Evolutionary conservation across 64 coral and sea anemone species (phyloP).

Genomic region (Montipora foliosa): DNA sequence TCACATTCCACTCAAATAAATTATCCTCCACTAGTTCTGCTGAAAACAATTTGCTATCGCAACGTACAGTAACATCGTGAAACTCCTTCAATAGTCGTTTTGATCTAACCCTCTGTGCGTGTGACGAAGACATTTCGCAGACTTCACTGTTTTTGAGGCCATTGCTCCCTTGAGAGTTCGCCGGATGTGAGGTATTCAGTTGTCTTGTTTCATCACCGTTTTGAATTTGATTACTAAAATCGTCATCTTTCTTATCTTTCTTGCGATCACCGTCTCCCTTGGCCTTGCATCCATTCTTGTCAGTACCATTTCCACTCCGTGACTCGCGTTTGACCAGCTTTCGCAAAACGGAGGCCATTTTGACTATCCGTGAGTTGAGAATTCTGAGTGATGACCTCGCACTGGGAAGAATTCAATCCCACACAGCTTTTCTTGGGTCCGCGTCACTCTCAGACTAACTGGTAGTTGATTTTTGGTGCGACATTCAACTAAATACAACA

Average conservation of each 20-base stretch:
- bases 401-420: neutral
- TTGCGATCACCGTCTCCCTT: constrained; percentile 68
- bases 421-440: neutral
- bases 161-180: too few species aligned
- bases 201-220: constrained; percentile 42
- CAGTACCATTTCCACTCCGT: constrained; percentile 76
- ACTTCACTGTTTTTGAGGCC: constrained; percentile 45
- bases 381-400: neutral
- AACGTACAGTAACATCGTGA: constrained; percentile 81
- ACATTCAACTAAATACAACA: constrained; percentile 22
- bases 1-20: constrained; percentile 95
- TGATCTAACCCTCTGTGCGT: constrained; percentile 83
- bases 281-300: constrained; percentile 58
- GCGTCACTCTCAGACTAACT: neutral
- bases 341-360: constrained; percentile 96
- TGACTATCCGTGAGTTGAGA: neutral
- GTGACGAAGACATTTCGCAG: constrained; percentile 80
- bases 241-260: constrained; percentile 57
- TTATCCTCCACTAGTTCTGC: constrained; percentile 93
- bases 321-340: constrained; percentile 88
- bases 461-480: constrained; percentile 23
- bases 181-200: constrained; percentile 37
- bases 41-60: constrained; percentile 89
- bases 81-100: constrained; percentile 95
- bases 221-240: constrained; percentile 35